Base-by-base conservation (phyloP, 1,140 invertebrate species). In the Battus philenor region DNA sequence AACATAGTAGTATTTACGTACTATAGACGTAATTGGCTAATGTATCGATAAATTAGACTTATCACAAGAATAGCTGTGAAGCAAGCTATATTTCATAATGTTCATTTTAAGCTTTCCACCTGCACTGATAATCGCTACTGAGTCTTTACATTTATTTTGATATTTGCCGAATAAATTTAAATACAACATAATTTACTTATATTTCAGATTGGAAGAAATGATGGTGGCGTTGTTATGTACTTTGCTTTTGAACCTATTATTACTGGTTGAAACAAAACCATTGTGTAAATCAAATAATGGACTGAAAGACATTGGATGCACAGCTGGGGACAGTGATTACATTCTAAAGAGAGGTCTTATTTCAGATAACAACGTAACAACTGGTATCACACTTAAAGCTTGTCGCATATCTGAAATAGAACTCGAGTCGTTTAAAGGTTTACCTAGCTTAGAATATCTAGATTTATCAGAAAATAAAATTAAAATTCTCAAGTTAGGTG, bases 381-480 rank as follows among this genome's bases (percentile, higher is more conserved):
- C 32, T 13, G 51, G 44, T 12, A 34, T 78, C 1, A 60, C 27
- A 16, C 51, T 81, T 1, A 56, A 47, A 34, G 50, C 18, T 0
- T 83, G 79, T 30, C 59, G 55, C 24, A 68, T 83, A 50, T 58
- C 49, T 3, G 51, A 59, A 1, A 32, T 83, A 2, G 60, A 69
- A 15, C 48, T 45, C 5, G 61, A 72, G 36, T 54, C 77, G 1
- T 81, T 83, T 31, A 26, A 70, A 22, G 53, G 60, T 8, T 30
- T 81, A 8, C 54, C 39, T n/a, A 27, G 46, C 4, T 32, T 76
- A 1, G 52, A 60, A 44, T 44, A 66, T 27, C 27, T 83, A 12
- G 75, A 81, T 47, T 39, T 83, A 17, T 74, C 76, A 7, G 12
- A 54, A 10, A 83, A 83, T 46, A 66, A 66, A 20, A 65, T 83